Conservation (phyloP, 2,797 vertebrate genomes). For the Xenops minutus region DNA sequence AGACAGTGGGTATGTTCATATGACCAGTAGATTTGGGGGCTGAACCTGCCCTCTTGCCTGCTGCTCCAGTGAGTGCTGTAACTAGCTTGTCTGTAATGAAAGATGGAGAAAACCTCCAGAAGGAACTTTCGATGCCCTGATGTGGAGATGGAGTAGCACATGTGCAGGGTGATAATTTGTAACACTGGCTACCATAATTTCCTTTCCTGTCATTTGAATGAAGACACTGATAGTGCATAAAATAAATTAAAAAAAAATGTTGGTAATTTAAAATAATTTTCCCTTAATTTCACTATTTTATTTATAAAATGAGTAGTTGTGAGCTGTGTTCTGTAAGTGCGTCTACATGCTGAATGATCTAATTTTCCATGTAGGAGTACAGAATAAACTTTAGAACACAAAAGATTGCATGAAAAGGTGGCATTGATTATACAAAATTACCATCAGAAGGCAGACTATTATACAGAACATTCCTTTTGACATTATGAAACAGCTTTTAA, state of each 20-base stretch:
- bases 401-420: conserved; percentile 10
- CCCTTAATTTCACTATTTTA: background rate
- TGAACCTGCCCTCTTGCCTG: background rate
- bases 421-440: conserved; percentile 49
- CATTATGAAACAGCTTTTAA: conserved; percentile 1
- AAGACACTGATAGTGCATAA: background rate
- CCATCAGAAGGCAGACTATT: conserved; percentile 3
- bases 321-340: conserved; percentile 21
- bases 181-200: background rate
- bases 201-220: background rate
- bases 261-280: background rate
- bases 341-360: conserved; percentile 31
- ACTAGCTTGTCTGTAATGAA: background rate
- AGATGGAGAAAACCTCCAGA: background rate
- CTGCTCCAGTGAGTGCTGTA: accelerated
- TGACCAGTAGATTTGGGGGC: background rate
- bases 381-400: conserved; percentile 40
- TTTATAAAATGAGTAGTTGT: background rate
- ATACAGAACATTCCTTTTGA: conserved; percentile 15
- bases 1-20: background rate
- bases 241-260: background rate
- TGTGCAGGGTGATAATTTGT: background rate
- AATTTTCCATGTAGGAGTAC: conserved; percentile 10
- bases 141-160: background rate
- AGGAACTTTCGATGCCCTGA: background rate